Evolutionary conservation across 2,888 invertebrate species (phyloP).

Genomic region (Drosophila stalkeri): DNA sequence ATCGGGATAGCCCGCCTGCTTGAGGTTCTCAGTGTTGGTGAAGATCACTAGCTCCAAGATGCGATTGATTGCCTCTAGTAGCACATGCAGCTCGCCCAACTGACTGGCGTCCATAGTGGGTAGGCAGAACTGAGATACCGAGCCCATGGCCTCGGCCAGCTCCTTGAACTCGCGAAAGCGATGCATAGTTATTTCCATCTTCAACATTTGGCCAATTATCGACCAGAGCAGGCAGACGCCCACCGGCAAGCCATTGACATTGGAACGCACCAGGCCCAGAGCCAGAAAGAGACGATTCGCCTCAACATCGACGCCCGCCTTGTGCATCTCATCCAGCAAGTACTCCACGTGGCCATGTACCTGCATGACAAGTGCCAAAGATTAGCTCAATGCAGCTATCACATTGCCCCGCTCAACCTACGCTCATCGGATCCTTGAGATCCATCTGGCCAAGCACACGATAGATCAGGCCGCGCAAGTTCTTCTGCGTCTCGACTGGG

Average conservation of each 20-base stretch:
- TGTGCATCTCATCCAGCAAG: slow-evolving; percentile 8
- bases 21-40: slow-evolving; percentile 7
- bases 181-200: slow-evolving; percentile 35
- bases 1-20: slow-evolving; percentile 25
- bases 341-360: slow-evolving; percentile 30
- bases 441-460: slow-evolving; percentile 22
- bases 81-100: background rate
- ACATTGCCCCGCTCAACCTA: background rate
- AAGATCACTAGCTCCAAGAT: slow-evolving; percentile 10
- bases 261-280: background rate
- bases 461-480: slow-evolving; percentile 1
- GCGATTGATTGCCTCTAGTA: slow-evolving; percentile 8
- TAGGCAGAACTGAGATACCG: background rate
- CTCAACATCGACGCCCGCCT: background rate
- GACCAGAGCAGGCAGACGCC: slow-evolving; percentile 37
- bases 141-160: slow-evolving; percentile 3
- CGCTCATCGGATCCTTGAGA: slow-evolving; percentile 24
- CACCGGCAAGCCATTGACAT: background rate
- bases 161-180: slow-evolving; percentile 36
- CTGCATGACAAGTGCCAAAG: background rate
- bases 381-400: background rate
- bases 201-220: background rate
- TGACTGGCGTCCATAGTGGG: fast-evolving
- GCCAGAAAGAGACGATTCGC: slow-evolving; percentile 10
- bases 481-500: background rate